Conservation (phyloP, 2,113 vertebrate genomes). For the Pygoscelis antarcticus region DNA sequence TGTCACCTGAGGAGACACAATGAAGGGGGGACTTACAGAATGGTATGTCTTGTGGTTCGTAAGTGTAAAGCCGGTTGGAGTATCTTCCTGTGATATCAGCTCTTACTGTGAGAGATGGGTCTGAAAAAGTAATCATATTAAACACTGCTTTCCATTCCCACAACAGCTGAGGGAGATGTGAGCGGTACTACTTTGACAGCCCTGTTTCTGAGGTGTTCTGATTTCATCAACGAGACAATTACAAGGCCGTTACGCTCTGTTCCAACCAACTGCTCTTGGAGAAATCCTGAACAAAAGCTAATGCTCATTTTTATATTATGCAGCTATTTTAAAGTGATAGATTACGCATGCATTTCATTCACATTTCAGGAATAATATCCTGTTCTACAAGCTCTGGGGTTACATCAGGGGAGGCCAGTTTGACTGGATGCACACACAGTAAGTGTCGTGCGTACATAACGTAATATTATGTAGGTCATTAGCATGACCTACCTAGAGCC, state of each 20-base stretch:
- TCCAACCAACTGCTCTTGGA: background rate
- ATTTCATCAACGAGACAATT: background rate
- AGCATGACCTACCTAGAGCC: background rate
- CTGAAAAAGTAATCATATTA: constrained; percentile 68
- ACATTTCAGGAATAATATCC: background rate
- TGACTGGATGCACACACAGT: background rate
- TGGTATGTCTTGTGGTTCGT: constrained; percentile 82
- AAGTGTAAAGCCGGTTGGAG: constrained; percentile 87
- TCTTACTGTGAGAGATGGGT: constrained; percentile 91
- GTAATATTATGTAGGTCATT: background rate
- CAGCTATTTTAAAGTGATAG: background rate
- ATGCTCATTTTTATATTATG: background rate
- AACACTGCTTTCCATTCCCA: background rate
- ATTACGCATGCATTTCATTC: background rate
- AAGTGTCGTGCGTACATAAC: background rate
- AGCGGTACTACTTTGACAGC: background rate
- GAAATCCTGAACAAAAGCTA: background rate
- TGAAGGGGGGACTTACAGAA: constrained; percentile 77
- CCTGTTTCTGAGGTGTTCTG: background rate
- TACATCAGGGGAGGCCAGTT: background rate
- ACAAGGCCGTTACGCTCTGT: fast-evolving
- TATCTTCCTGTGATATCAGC: constrained; percentile 89
- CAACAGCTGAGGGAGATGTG: background rate
- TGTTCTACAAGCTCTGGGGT: background rate
- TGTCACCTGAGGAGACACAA: too few species aligned